Evolutionary conservation across 2,113 vertebrate genomes (phyloP).

Genomic region (Zosterops japonicus): DNA sequence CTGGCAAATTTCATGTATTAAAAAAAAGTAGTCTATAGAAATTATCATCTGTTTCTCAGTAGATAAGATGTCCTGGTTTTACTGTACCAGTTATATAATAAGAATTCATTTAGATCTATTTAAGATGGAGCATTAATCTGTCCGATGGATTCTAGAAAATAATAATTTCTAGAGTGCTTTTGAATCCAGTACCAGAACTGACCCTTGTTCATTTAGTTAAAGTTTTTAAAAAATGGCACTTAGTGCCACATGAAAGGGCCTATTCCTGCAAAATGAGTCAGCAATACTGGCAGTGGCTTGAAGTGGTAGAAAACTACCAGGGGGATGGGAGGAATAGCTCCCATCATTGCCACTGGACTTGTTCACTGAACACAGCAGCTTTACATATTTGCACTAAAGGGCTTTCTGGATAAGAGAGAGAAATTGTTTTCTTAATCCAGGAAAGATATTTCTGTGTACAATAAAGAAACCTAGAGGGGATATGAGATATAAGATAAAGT

Average conservation of each 20-base stretch:
- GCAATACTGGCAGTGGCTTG: neutral
- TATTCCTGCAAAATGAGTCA: neutral
- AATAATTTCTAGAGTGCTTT: neutral
- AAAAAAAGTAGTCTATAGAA: neutral
- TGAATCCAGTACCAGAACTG: neutral
- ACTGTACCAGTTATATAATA: neutral
- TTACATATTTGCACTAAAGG: neutral
- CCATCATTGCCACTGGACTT: neutral
- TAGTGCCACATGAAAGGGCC: neutral
- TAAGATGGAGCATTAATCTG: neutral
- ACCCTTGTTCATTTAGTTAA: neutral
- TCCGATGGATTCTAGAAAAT: neutral
- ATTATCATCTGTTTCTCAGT: neutral
- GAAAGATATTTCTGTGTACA: neutral
- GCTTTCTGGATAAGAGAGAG: neutral
- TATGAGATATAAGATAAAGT: neutral
- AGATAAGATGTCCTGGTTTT: neutral
- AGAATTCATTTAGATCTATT: neutral
- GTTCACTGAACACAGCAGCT: neutral
- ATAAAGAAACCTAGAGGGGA: neutral
- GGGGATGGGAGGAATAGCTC: neutral
- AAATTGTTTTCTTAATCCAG: neutral
- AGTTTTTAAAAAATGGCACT: neutral
- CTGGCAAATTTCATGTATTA: neutral
- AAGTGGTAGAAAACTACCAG: neutral